Conservation (phyloP, 2,888 invertebrate genomes). For the Tineola bisselliella region DNA sequence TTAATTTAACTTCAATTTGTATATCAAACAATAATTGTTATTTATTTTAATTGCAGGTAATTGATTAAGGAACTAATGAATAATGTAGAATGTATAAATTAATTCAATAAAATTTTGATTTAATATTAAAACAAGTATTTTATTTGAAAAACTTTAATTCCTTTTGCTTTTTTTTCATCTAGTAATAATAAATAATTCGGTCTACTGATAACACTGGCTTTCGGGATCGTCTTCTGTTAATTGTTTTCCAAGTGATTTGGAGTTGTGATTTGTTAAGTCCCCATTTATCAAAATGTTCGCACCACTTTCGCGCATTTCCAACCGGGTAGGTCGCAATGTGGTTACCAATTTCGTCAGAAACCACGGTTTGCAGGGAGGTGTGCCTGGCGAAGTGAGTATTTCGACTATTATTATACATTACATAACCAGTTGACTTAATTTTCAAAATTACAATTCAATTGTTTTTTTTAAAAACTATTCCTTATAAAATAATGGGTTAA, state of each 20-base stretch:
- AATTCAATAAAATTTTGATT: background rate
- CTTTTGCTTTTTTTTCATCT: background rate
- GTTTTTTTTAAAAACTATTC: background rate
- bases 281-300: slow-evolving; percentile 39
- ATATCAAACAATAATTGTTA: too few relatives aligned
- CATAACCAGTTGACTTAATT: slow-evolving; percentile 33
- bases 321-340: slow-evolving; percentile 51
- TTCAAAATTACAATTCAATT: background rate
- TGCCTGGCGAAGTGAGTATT: slow-evolving; percentile 56
- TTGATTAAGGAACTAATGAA: background rate
- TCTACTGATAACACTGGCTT: background rate
- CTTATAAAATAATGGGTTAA: too few relatives aligned
- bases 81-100: background rate
- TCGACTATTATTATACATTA: slow-evolving; percentile 36
- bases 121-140: background rate
- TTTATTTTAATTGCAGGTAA: background rate
- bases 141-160: background rate
- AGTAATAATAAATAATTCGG: background rate
- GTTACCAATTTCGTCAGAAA: slow-evolving; percentile 51
- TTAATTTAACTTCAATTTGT: too few relatives aligned
- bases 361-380: slow-evolving; percentile 35
- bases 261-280: slow-evolving; percentile 18
- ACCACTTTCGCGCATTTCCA: slow-evolving; percentile 47
- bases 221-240: background rate
- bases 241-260: slow-evolving; percentile 18